Evolutionary conservation across 1,140 invertebrate species (phyloP), one percentile per base, ranked within the genome.

Genomic region (Oscheius sp.): DNA sequence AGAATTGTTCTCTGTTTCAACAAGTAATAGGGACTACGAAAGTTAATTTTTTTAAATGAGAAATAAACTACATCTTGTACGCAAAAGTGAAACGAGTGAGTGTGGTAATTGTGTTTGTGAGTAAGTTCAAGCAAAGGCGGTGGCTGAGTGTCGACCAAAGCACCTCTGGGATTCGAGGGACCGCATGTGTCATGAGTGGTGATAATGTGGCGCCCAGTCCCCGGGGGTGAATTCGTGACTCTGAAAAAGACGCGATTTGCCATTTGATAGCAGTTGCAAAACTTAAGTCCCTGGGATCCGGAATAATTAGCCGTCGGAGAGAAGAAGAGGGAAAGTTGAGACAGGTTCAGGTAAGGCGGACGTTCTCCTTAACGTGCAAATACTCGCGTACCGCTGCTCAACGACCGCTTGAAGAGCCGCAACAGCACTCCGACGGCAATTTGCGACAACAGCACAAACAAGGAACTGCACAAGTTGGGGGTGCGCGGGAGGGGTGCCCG

Each of bases 151-250:
- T 55, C n/a, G 49, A 55, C 49, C 23, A 23, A 23, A 23, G 49
- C 28, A 55, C 49, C 28, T 26, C 49, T 15, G 49, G 49, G 49
- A 55, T 7, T 55, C 28, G 7, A 55, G 49, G 49, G 4, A 55
- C 49, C 49, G 49, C 49, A 55, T 55, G 23, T 55, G 49, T 55
- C 49, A 55, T 55, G 49, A 55, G 49, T 55, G 49, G 49, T 55
- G 49, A 55, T 55, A 55, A 55, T 55, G 49, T 55, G 49, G 49
- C 49, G 49, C 23, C 23, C 15, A 26, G 15, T 55, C 49, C 49
- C 49, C 23, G 28, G 49, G 49, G 49, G 7, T 55, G 23, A 23
- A 55, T 55, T 55, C 49, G 49, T 55, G 7, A 4, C 49, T 23
- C 49, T 7, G 7, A 55, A 26, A 55, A 55, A 55, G 28, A 26